Percentiles rank a stretch among this genome's conserved stretches.
phyloP scores from a whole-genome alignment of 2,113 vertebrate species.

The Clarias gariepinus region DNA sequence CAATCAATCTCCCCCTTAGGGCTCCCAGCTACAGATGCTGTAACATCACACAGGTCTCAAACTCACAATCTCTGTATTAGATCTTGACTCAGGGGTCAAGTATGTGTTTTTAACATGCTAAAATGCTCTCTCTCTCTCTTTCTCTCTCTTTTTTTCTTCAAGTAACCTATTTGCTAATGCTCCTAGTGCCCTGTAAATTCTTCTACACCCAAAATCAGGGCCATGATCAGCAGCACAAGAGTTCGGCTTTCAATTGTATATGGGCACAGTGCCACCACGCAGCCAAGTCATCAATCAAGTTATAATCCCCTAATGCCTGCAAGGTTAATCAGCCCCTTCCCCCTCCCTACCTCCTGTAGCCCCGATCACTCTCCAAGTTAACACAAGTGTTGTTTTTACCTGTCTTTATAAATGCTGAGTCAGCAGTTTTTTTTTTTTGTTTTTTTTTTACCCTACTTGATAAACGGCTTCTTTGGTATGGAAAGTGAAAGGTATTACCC shows the following conservation, averaged over 20 bases:
- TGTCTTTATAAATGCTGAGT: slow-evolving; percentile 11
- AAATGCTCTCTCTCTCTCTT: background rate
- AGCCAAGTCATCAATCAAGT: slow-evolving; percentile 49
- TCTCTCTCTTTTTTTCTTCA: slow-evolving; percentile 22
- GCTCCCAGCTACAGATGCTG: no score
- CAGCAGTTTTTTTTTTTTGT: background rate
- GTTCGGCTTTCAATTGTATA: slow-evolving; percentile 23
- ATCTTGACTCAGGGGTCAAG: no score
- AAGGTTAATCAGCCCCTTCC: slow-evolving; percentile 33
- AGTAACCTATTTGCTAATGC: slow-evolving; percentile 41
- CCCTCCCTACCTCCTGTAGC: slow-evolving; percentile 13
- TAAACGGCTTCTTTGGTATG: background rate
- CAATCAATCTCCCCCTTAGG: no score
- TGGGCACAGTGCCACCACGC: slow-evolving; percentile 32
- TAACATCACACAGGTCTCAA: no score
- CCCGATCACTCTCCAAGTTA: background rate
- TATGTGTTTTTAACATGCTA: slow-evolving; percentile 30
- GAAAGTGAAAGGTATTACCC: background rate
- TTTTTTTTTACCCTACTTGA: slow-evolving; percentile 1
- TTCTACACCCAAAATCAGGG: slow-evolving; percentile 41
- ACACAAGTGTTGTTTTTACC: slow-evolving; percentile 15
- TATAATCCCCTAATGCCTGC: slow-evolving; percentile 51
- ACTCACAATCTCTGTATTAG: no score
- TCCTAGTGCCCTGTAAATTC: slow-evolving; percentile 56
- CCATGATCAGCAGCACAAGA: slow-evolving; percentile 47